These are phyloP conservation scores for Trematomus loennbergii DNA, from an alignment of 2,113 vertebrate species.

Conservation along the genomic window DNA sequence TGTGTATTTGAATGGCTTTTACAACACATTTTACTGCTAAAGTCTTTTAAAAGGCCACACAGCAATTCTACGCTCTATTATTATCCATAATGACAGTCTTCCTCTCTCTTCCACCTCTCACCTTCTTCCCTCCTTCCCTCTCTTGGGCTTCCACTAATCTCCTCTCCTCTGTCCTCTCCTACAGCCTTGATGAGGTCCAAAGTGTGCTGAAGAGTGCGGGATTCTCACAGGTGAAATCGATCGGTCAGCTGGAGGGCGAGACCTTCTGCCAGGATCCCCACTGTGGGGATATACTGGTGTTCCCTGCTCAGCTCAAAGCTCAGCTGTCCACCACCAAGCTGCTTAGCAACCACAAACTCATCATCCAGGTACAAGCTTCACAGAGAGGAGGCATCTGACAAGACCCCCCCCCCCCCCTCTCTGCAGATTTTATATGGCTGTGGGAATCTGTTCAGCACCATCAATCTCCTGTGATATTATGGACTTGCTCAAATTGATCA, in stretches of 20 bases:
- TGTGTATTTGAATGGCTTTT: slow-evolving; percentile 38
- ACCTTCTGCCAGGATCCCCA: slow-evolving; percentile 89
- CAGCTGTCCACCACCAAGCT: slow-evolving; percentile 85
- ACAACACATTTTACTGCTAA: slow-evolving; percentile 31
- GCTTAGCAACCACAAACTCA: slow-evolving; percentile 85
- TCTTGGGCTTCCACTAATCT: slow-evolving; percentile 31
- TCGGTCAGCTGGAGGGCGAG: slow-evolving; percentile 77
- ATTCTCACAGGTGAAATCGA: slow-evolving; percentile 84
- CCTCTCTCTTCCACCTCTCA: slow-evolving; percentile 21
- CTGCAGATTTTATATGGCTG: slow-evolving; percentile 18
- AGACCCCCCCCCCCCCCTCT: slow-evolving; percentile 4
- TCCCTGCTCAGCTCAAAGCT: slow-evolving; percentile 87
- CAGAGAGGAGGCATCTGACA: slow-evolving; percentile 1
- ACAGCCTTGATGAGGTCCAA: slow-evolving; percentile 87
- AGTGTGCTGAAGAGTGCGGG: slow-evolving; percentile 82
- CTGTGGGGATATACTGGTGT: slow-evolving; percentile 88
- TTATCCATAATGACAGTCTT: slow-evolving; percentile 37
- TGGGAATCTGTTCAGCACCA: slow-evolving; percentile 2
- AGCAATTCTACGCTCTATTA: slow-evolving; percentile 34
- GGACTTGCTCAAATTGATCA: slow-evolving; percentile 55
- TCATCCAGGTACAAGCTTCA: slow-evolving; percentile 88
- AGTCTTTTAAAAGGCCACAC: slow-evolving; percentile 44
- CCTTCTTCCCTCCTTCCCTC: slow-evolving; percentile 5
- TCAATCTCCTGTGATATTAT: slow-evolving; percentile 46
- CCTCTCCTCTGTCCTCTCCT: slow-evolving; percentile 32